phyloP scores from a whole-genome alignment of 2,113 vertebrate species.

The Daphoenositta chrysoptera region DNA sequence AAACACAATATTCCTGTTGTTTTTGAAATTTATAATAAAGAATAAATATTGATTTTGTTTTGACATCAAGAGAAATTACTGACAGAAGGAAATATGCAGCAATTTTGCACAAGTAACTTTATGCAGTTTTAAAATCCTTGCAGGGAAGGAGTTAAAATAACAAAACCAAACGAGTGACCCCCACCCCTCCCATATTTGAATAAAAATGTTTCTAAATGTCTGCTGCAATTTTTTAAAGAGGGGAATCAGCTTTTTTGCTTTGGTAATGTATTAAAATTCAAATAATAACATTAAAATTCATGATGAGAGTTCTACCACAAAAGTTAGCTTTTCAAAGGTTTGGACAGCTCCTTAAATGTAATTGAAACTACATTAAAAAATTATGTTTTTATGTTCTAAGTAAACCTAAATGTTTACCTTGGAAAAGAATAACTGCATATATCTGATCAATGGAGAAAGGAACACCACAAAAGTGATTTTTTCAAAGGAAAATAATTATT shows the following conservation, averaged over 20 bases:
- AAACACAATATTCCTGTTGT: background rate
- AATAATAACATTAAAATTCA: background rate
- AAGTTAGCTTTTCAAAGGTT: slow-evolving; percentile 1
- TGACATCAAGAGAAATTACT: slow-evolving; percentile 4
- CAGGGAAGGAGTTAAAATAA: background rate
- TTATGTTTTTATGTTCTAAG: background rate
- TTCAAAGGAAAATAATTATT: background rate
- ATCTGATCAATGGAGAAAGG: background rate
- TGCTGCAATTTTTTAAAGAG: background rate
- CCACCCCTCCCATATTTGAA: background rate
- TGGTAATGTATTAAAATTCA: background rate
- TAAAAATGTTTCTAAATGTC: background rate
- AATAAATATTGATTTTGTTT: slow-evolving; percentile 23
- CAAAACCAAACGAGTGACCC: background rate
- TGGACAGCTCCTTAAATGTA: background rate
- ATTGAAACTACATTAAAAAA: background rate
- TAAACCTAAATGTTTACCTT: background rate
- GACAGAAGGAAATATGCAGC: slow-evolving; percentile 8
- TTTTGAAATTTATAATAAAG: slow-evolving; percentile 22
- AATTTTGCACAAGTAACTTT: background rate
- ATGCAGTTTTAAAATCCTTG: background rate
- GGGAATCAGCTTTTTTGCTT: background rate
- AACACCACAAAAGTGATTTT: background rate
- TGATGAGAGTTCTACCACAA: background rate
- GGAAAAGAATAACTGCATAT: background rate